phyloP scores from a whole-genome alignment of 2,888 invertebrate species.

The Folsomia manolachei region DNA sequence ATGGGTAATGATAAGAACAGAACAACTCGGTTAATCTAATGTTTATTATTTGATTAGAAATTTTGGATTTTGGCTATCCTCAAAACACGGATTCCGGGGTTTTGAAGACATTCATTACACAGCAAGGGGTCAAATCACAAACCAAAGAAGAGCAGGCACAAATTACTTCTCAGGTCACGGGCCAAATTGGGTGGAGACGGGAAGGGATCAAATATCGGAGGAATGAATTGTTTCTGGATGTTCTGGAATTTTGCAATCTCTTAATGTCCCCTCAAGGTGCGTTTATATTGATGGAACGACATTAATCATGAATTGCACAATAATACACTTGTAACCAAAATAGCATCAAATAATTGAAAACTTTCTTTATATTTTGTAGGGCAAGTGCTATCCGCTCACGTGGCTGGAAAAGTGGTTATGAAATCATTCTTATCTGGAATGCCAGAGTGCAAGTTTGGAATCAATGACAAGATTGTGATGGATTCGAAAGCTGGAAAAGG shows the following conservation, averaged over 20 bases:
- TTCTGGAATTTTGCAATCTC: conserved; percentile 96
- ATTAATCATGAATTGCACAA: too few relatives aligned
- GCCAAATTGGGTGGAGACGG: conserved; percentile 97
- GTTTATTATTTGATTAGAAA: conserved; percentile 69
- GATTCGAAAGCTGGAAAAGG: conserved; percentile 79
- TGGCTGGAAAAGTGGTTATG: conserved; percentile 99
- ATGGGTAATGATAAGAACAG: too few relatives aligned
- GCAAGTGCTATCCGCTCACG: conserved; percentile 97
- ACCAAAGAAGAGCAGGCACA: conserved; percentile 99
- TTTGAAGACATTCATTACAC: conserved; percentile 97
- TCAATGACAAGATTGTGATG: conserved; percentile 71
- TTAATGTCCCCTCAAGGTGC: conserved; percentile 98
- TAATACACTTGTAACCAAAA: too few relatives aligned
- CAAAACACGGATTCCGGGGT: conserved; percentile 99
- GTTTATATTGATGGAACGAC: conserved; percentile 9
- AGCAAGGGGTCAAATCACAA: conserved; percentile 97
- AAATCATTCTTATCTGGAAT: conserved; percentile 99
- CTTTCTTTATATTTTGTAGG: conserved; percentile 60
- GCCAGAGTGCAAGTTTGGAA: conserved; percentile 93
- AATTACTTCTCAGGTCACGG: conserved; percentile 97
- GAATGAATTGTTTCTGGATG: conserved; percentile 97
- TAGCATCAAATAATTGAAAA: neutral
- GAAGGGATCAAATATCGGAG: conserved; percentile 99
- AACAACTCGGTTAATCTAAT: too few relatives aligned
- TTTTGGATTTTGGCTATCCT: conserved; percentile 98